These are phyloP conservation scores for Onthophagus sagittarius DNA, from an alignment of 2,888 invertebrate genomes.

Conservation along the genomic window DNA sequence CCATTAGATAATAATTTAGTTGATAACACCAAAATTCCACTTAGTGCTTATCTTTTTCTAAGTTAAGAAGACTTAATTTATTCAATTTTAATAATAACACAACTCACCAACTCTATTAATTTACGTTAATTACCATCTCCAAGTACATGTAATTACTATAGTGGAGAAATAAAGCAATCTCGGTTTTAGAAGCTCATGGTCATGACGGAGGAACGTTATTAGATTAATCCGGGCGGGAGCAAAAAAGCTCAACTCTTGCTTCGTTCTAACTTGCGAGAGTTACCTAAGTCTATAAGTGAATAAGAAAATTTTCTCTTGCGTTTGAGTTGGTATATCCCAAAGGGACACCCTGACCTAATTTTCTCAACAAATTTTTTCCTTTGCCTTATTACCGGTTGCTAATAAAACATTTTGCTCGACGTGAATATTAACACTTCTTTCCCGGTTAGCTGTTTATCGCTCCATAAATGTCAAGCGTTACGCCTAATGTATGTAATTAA, in stretches of 20 bases:
- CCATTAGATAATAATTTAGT: not conserved
- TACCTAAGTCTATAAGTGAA: not conserved
- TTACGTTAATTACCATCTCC: not conserved
- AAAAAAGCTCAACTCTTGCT: not conserved
- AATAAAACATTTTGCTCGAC: not conserved
- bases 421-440: not conserved
- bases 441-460: not conserved
- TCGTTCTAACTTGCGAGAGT: not conserved
- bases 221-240: not conserved
- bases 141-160: not conserved
- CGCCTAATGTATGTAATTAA: not conserved
- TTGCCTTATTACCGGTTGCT: not conserved
- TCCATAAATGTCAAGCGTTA: not conserved
- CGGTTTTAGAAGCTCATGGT: not conserved
- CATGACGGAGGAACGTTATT: not conserved
- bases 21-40: not conserved
- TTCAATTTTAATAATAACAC: not conserved
- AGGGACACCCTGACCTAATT: not conserved
- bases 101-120: not conserved
- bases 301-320: not conserved
- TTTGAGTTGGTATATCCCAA: not conserved
- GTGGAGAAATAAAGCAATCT: not conserved
- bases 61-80: too few relatives aligned
- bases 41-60: not conserved
- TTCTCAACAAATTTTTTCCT: not conserved